phyloP scores from a whole-genome alignment of 2,113 vertebrate genomes.

The Xiphophorus hellerii region DNA sequence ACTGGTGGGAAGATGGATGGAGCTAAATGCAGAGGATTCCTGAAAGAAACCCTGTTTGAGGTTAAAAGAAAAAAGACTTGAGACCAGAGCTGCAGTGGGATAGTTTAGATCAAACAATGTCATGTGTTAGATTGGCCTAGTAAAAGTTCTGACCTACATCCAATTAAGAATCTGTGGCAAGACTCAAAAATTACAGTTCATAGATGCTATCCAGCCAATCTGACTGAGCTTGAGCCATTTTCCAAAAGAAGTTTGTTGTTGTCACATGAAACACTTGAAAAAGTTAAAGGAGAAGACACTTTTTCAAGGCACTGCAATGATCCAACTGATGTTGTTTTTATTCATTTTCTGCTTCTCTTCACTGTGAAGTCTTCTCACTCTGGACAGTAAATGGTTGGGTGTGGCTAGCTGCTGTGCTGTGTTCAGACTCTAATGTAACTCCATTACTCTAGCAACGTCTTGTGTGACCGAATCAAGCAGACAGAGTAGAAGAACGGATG shows the following conservation, averaged over 20 bases:
- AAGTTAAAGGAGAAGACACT: background rate
- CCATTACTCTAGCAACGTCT: conserved; percentile 41
- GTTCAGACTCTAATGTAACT: conserved; percentile 32
- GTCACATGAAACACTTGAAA: background rate
- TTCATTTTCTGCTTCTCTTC: background rate
- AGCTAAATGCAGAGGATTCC: background rate
- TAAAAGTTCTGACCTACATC: background rate
- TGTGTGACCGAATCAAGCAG: conserved; percentile 16
- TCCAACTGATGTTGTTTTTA: background rate
- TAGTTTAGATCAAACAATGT: background rate
- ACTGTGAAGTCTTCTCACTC: conserved; percentile 5
- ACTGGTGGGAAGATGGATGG: background rate
- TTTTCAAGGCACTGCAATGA: background rate
- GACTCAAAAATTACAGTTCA: background rate
- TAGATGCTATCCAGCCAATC: background rate
- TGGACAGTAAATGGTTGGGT: conserved; percentile 16
- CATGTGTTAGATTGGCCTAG: background rate
- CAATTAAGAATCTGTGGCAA: background rate
- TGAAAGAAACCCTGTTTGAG: background rate
- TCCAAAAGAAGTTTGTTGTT: background rate
- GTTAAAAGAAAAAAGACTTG: background rate
- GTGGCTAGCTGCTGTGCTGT: conserved; percentile 14
- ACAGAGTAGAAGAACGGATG: conserved; percentile 37
- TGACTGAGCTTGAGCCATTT: background rate
- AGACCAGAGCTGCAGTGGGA: background rate